Percentiles rank a stretch among this genome's conserved stretches.
Conservation (phyloP, 2,797 vertebrate species). For the Diplodus puntazzo region DNA sequence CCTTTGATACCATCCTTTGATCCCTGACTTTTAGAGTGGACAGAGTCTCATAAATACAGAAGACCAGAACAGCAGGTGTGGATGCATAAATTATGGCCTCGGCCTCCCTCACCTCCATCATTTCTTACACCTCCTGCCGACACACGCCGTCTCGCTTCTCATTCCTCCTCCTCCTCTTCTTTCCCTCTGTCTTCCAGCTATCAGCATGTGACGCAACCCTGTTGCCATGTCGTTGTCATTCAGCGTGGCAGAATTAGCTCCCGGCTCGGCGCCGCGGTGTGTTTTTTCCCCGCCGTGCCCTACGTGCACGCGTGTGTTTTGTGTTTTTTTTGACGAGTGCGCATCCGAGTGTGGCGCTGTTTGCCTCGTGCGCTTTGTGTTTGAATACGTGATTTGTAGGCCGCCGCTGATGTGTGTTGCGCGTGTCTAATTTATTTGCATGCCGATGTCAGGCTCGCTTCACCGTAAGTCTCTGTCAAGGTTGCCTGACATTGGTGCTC, state of each 20-base stretch:
- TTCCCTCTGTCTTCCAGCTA: conserved; percentile 57
- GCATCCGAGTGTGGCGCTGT: conserved; percentile 40
- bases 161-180: conserved; percentile 31
- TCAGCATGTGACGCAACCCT: conserved; percentile 77
- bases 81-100: conserved; percentile 72
- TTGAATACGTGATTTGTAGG: conserved; percentile 62
- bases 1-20: conserved; percentile 76
- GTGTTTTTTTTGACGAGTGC: not conserved
- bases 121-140: conserved; percentile 54
- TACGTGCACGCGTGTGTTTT: not conserved
- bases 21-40: conserved; percentile 74
- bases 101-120: conserved; percentile 69
- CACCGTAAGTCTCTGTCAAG: conserved; percentile 73
- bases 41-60: conserved; percentile 76
- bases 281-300: not conserved
- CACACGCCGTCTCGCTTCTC: conserved; percentile 29
- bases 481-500: conserved; percentile 79
- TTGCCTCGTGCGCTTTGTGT: conserved; percentile 23
- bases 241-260: conserved; percentile 76
- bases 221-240: conserved; percentile 82
- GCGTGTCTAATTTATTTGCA: conserved; percentile 73
- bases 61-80: conserved; percentile 73
- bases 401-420: conserved; percentile 37
- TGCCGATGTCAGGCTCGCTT: conserved; percentile 53
- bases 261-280: conserved; percentile 25